Evolutionary conservation across 2,797 vertebrate species (phyloP), one percentile per base, ranked within the genome.

Genomic region (Echeneis naucrates): DNA sequence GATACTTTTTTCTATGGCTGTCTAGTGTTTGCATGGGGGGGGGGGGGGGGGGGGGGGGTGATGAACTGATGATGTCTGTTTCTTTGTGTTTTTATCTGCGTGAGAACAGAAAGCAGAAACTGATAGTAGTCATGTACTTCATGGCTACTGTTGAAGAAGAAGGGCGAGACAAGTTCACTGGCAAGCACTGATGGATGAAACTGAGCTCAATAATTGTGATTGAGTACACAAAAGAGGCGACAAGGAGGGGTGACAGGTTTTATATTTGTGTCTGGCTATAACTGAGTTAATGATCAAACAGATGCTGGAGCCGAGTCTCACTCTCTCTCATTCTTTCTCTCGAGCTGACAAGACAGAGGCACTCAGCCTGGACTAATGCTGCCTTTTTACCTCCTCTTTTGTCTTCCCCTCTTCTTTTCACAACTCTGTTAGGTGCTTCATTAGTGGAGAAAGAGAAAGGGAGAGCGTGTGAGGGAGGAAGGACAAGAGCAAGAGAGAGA

Each of bases 241-340:
- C 45, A 26, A 55, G 61, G 72, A 54, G 50, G 51, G 52, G 48
- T 67, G 86, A 74, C 62, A 48, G 63, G 59, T 80, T 89, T 91
- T 87, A 88, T 74, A 50, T 77, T 38, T 13, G 2, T 4, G 69
- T 78, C 81, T 70, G 78, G 51, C 68, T 77, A 32, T 77, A 35
- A 75, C 64, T n/a, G 77, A 87, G 91, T 91, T 91, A 90, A 91
- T 90, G 82, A 88, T 91, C 84, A 88, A 76, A 89, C 85, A 81
- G 77, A 68, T 73, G 78, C 81, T 72, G 79, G 65, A 73, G 68
- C 83, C 59, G 52, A 42, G 66, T 72, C 76, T 61, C 72, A 23
- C 76, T 70, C 66, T 5, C 77, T 74, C 73, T 66, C 68, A 33
- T 44, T 72, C 69, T 65, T 67, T 23, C 48, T 65, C 72, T 77